These are phyloP conservation scores for Chaunax sp. DNA, from an alignment of 2,797 vertebrate genomes.

Conservation along the genomic window DNA sequence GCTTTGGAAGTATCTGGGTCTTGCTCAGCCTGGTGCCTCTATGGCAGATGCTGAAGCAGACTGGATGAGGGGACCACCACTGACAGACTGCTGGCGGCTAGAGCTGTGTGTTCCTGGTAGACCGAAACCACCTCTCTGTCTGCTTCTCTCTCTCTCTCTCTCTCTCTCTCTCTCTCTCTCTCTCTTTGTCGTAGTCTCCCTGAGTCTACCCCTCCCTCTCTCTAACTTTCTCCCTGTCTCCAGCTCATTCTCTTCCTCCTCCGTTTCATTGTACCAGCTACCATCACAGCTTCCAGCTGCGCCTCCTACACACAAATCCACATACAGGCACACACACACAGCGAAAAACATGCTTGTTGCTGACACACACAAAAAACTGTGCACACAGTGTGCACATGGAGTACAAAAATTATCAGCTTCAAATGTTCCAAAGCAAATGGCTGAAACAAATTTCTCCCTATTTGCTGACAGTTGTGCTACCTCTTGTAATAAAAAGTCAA, in stretches of 20 bases:
- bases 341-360: slow-evolving; percentile 65
- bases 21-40: slow-evolving; percentile 75
- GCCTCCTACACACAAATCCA: slow-evolving; percentile 57
- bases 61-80: slow-evolving; percentile 84
- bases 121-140: slow-evolving; percentile 75
- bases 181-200: slow-evolving; percentile 37
- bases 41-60: slow-evolving; percentile 91
- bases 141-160: slow-evolving; percentile 48
- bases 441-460: slow-evolving; percentile 83
- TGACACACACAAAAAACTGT: slow-evolving; percentile 62
- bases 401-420: slow-evolving; percentile 83
- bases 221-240: slow-evolving; percentile 48
- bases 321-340: slow-evolving; percentile 31
- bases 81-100: slow-evolving; percentile 79
- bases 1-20: slow-evolving; percentile 67
- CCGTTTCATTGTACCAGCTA: slow-evolving; percentile 41
- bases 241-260: slow-evolving; percentile 58
- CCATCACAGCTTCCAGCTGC: slow-evolving; percentile 59
- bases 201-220: slow-evolving; percentile 42
- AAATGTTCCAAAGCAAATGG: slow-evolving; percentile 83
- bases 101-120: slow-evolving; percentile 75
- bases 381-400: slow-evolving; percentile 38
- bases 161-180: slow-evolving; percentile 42
- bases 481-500: slow-evolving; percentile 95
- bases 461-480: slow-evolving; percentile 87